phyloP scores from a whole-genome alignment of 2,113 vertebrate species.

The Bombycilla garrulus region DNA sequence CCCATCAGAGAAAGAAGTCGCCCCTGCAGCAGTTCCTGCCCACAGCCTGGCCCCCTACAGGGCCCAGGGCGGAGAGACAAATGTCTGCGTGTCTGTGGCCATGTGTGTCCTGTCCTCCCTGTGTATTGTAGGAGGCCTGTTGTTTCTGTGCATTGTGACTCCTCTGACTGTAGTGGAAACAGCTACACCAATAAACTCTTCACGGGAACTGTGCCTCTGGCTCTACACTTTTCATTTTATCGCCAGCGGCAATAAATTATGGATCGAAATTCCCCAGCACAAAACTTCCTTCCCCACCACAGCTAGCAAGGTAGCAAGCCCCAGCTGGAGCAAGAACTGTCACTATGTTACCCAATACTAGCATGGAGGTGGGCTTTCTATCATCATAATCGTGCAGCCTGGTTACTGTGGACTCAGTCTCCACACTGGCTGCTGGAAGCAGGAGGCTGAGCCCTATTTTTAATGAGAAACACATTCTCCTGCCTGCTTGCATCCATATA shows the following conservation, averaged over 20 bases:
- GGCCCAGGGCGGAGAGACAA: background rate
- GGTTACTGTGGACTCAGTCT: background rate
- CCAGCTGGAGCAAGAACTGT: background rate
- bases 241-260: background rate
- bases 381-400: background rate
- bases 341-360: background rate
- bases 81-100: slow-evolving; percentile 50
- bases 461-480: rapidly evolving
- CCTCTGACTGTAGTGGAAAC: slow-evolving; percentile 64
- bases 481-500: background rate
- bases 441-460: background rate
- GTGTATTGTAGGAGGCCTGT: slow-evolving; percentile 59
- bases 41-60: background rate
- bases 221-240: background rate
- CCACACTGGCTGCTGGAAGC: background rate
- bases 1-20: background rate
- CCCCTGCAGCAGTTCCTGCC: background rate
- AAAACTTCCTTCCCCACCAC: background rate
- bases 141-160: slow-evolving; percentile 61
- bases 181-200: slow-evolving; percentile 66
- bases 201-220: background rate
- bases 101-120: slow-evolving; percentile 40
- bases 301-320: background rate
- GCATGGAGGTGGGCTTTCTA: background rate
- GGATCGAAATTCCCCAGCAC: background rate